Conservation (phyloP, 2,797 vertebrate species). For the Gobio occitaniae region DNA sequence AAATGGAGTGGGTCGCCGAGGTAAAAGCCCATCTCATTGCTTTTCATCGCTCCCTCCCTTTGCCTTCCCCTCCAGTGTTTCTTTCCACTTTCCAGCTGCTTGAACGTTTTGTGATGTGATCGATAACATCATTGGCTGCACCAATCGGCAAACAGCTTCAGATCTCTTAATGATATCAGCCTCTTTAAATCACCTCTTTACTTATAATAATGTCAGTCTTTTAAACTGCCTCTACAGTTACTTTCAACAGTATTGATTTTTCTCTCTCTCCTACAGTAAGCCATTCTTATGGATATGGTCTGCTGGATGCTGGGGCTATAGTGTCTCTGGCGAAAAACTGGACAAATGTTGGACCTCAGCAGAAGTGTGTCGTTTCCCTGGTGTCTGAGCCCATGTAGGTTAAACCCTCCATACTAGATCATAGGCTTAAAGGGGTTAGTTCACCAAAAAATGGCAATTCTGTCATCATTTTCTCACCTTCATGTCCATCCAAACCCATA, state of each 20-base stretch:
- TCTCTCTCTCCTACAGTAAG: constrained; percentile 83
- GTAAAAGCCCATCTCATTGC: constrained; percentile 70
- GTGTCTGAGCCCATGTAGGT: constrained; percentile 88
- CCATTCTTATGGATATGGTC: constrained; percentile 95
- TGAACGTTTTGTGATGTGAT: constrained; percentile 4
- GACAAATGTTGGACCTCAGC: constrained; percentile 89
- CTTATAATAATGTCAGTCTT: constrained; percentile 46
- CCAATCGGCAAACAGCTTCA: constrained; percentile 18
- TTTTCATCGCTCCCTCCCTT: neutral
- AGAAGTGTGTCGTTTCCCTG: constrained; percentile 89
- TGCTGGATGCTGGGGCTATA: constrained; percentile 92
- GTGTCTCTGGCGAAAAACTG: constrained; percentile 89
- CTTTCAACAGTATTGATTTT: constrained; percentile 60
- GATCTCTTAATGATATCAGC: constrained; percentile 33
- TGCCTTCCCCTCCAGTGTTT: neutral
- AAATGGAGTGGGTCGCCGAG: constrained; percentile 95
- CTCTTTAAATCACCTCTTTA: constrained; percentile 47
- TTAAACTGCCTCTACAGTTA: constrained; percentile 41
- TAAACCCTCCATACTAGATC: neutral
- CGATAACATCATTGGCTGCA: constrained; percentile 37
- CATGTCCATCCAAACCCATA: neutral
- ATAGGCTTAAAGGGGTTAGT: neutral
- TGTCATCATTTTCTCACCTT: neutral
- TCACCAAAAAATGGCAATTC: neutral
- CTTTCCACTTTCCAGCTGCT: constrained; percentile 27